phyloP scores from a whole-genome alignment of 2,113 vertebrate species.

The Poeciliopsis occidentalis region DNA sequence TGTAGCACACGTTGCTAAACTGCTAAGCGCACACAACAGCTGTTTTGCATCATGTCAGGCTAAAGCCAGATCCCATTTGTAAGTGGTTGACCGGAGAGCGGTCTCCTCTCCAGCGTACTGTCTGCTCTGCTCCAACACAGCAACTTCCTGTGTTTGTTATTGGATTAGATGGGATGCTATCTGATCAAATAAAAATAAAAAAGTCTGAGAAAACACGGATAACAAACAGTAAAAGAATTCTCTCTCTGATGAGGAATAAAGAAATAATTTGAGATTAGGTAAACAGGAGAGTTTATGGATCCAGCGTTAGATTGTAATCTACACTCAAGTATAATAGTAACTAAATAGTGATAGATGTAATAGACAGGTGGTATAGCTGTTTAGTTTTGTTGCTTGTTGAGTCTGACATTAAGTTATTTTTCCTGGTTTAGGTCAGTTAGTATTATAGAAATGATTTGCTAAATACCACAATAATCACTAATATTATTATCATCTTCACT shows the following conservation, averaged over 20 bases:
- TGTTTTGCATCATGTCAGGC: conserved; percentile 33
- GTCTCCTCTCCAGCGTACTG: conserved; percentile 41
- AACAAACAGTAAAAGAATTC: conserved; percentile 28
- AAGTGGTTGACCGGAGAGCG: conserved; percentile 9
- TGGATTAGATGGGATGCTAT: conserved; percentile 46
- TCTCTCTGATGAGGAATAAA: conserved; percentile 2
- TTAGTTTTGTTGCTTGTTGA: no score
- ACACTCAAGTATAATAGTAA: no score
- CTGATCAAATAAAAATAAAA: conserved; percentile 57
- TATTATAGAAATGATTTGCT: no score
- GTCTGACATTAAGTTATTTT: no score
- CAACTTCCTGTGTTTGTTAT: conserved; percentile 82
- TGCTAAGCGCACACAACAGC: conserved; percentile 50
- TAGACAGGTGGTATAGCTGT: no score
- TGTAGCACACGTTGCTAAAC: conserved; percentile 24
- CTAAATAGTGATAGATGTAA: no score
- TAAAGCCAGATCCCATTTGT: conserved; percentile 23
- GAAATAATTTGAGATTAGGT: not conserved
- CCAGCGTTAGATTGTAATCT: not conserved
- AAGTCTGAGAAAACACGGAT: conserved; percentile 25
- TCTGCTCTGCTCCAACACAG: conserved; percentile 56
- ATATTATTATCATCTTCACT: no score
- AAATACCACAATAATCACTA: no score
- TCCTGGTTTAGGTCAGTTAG: no score
- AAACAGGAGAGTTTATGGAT: conserved; percentile 1